phyloP scores from a whole-genome alignment of 1,140 invertebrate species.

The Eupristina koningsbergeri region DNA sequence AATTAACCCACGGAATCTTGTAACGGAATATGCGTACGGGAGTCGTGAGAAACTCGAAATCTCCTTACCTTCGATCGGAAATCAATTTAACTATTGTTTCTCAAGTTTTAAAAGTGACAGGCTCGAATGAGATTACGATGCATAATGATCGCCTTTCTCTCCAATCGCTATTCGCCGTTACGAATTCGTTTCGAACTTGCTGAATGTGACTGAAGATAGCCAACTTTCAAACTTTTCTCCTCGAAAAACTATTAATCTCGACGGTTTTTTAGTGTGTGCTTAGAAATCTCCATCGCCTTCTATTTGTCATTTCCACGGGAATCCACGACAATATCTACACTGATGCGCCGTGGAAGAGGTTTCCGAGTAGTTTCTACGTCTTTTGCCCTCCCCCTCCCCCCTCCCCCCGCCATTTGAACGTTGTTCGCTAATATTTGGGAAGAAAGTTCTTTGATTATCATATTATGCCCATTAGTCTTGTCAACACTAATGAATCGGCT shows the following conservation, averaged over 20 bases:
- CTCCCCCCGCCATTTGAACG: too few species aligned
- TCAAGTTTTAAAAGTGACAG: conserved; percentile 30
- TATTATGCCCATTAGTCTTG: conserved; percentile 72
- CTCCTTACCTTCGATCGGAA: conserved; percentile 29
- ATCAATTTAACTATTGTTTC: conserved; percentile 48
- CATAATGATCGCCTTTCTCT: conserved; percentile 40
- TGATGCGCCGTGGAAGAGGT: background rate
- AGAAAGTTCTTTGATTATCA: conserved; percentile 62
- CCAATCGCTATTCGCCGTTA: background rate
- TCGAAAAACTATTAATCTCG: conserved; percentile 22
- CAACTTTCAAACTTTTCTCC: conserved; percentile 31
- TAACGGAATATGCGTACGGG: conserved; percentile 36
- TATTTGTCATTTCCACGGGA: conserved; percentile 4
- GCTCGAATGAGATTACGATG: conserved; percentile 20
- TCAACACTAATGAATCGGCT: conserved; percentile 68
- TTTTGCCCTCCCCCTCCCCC: too few species aligned
- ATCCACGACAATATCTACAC: background rate
- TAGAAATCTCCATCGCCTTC: conserved; percentile 40
- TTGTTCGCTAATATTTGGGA: background rate
- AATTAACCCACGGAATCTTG: conserved; percentile 21
- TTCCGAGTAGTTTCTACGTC: background rate
- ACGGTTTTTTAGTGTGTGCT: background rate
- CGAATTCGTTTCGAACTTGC: background rate
- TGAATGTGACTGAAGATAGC: background rate
- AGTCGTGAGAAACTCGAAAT: conserved; percentile 39